Conservation (phyloP, 2,888 invertebrate species). For the Hypena proboscidalis region DNA sequence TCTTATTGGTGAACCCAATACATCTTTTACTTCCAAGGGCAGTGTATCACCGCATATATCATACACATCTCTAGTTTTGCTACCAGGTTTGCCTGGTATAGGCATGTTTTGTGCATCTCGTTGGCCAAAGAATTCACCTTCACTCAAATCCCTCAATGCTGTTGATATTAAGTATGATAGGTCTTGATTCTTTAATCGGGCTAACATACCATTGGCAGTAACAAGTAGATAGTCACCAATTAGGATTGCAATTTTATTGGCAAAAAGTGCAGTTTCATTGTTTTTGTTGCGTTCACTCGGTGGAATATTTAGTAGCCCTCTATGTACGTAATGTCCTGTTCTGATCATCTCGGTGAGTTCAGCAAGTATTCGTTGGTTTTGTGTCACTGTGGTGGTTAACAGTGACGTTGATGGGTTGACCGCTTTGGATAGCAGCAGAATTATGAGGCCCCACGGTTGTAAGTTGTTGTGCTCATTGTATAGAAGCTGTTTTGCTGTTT, state of each 20-base stretch:
- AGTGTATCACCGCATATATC: conserved; percentile 66
- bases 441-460: conserved; percentile 94
- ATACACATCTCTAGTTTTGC: conserved; percentile 53
- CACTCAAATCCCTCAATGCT: conserved; percentile 92
- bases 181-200: conserved; percentile 88
- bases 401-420: conserved; percentile 84
- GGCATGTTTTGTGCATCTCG: conserved; percentile 91
- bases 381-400: conserved; percentile 84
- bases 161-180: conserved; percentile 93
- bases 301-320: conserved; percentile 82
- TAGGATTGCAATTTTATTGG: conserved; percentile 94
- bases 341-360: conserved; percentile 95
- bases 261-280: conserved; percentile 90
- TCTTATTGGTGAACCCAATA: conserved; percentile 84
- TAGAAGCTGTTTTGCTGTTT: conserved; percentile 93
- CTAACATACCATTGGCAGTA: conserved; percentile 92
- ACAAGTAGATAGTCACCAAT: conserved; percentile 94
- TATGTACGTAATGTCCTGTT: conserved; percentile 93
- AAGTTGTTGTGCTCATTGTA: conserved; percentile 93
- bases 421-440: conserved; percentile 92
- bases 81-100: conserved; percentile 86
- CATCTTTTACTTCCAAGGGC: conserved; percentile 67
- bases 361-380: conserved; percentile 78
- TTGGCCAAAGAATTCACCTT: conserved; percentile 92
- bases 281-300: conserved; percentile 79